Base-by-base conservation (phyloP, 2,888 invertebrate species). In the Drosophila atripex region DNA sequence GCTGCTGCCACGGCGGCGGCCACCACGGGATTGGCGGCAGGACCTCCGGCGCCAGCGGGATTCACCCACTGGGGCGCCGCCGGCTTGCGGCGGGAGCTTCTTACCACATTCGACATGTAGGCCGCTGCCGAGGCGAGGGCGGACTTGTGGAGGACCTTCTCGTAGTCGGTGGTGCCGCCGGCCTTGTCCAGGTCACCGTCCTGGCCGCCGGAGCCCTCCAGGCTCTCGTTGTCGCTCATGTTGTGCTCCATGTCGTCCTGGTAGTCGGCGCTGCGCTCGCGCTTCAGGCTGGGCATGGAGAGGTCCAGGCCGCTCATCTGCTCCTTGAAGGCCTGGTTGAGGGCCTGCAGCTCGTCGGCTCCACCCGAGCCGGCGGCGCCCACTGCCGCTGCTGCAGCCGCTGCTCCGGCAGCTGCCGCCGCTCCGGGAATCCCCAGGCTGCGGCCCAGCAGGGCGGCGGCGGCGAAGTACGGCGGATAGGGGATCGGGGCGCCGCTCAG, bases 41-140 rank as follows among this genome's bases (percentile, higher is more conserved):
- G 23, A 25, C 57, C 30, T 21, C 52, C 59, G 3, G 78, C 74
- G 3, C 59, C 88, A 0, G 90, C 90, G 0, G 98, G 98, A 91
- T 98, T 98, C 4, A 98, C 97, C 97, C 98, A 98, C 92, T 99
- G 98, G 1, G 99, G 98, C 56, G 98, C 98, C 1, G 97, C 98
- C 1, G 98, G 97, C 93, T 99, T 99, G 87, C 98, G 94, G 73
- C 97, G 93, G 59, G 95, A 96, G 30, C 87, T 73, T 50, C 88
- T 64, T 63, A 86, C 71, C 58, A 88, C 71, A 75, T 89, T 76
- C 77, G 79, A 76, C 78, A 85, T 77, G 50, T 82, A 80, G 11
- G 75, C 60, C 0, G 77, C 76, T 0, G 82, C 77, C 5, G 78
- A 83, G 51, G 86, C 83, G 14, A 88, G 52, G 18, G 86, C 86